These are phyloP conservation scores for Lampris megalopsis DNA, from an alignment of 2,113 vertebrate genomes.

Conservation along the genomic window DNA sequence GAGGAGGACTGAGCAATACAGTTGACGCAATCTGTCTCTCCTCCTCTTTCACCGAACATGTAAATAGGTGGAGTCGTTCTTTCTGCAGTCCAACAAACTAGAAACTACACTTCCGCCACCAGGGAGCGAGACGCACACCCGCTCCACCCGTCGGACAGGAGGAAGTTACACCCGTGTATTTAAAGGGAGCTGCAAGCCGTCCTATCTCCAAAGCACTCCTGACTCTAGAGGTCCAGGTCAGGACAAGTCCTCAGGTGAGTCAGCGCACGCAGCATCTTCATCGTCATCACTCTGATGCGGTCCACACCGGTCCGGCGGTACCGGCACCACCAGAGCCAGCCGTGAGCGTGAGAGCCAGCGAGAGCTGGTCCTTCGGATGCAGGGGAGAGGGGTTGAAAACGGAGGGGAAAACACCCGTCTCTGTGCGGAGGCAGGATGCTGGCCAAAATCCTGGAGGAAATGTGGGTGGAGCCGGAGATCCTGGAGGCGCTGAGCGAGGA, in stretches of 20 bases:
- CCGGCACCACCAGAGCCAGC: no score
- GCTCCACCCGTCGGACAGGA: neutral
- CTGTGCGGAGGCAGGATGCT: constrained; percentile 71
- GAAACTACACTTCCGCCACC: constrained; percentile 13
- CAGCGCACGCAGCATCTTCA: no score
- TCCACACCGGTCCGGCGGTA: no score
- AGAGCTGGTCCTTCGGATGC: neutral
- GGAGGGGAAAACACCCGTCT: neutral
- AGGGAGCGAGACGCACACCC: constrained; percentile 16
- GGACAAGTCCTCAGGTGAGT: no score
- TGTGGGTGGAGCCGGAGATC: constrained; percentile 85
- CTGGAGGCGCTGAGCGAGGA: constrained; percentile 84
- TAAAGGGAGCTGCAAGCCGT: no score
- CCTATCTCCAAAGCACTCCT: no score
- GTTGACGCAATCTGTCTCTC: constrained; percentile 56
- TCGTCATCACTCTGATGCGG: no score
- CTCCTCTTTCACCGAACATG: constrained; percentile 18
- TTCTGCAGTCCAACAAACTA: neutral
- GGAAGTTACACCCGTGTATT: no score
- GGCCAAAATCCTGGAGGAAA: constrained; percentile 84
- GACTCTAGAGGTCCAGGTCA: no score
- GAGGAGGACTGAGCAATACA: constrained; percentile 48
- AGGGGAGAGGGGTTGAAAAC: constrained; percentile 1
- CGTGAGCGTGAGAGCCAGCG: no score
- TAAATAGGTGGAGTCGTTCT: no score